Evolutionary conservation across 2,888 invertebrate species (phyloP).

Genomic region (Argyresthia goedartella): DNA sequence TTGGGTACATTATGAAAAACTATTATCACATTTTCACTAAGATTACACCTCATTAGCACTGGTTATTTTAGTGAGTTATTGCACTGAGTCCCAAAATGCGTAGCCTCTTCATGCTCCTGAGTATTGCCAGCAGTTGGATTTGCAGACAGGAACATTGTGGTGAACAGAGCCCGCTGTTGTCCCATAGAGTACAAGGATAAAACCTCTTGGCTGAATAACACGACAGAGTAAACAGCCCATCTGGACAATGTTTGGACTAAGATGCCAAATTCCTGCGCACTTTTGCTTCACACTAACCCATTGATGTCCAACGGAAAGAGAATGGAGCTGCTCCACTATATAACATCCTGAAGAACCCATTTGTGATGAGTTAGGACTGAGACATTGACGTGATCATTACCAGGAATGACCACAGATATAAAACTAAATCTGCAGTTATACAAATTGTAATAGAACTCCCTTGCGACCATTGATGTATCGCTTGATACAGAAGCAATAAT

Average conservation of each 20-base stretch:
- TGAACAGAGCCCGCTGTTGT: not conserved
- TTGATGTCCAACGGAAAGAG: too few relatives aligned
- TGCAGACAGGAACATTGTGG: not conserved
- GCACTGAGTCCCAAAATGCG: not conserved
- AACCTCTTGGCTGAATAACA: not conserved
- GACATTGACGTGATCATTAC: too few relatives aligned
- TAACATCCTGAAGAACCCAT: not conserved
- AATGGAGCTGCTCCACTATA: too few relatives aligned
- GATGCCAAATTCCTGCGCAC: too few relatives aligned
- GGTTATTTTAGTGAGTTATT: not conserved
- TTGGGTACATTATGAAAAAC: not conserved
- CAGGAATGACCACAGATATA: not conserved
- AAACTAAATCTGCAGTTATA: not conserved
- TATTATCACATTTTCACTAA: slow-evolving; percentile 1
- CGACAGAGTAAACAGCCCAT: not conserved
- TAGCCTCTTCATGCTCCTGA: not conserved
- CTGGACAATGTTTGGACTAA: too few relatives aligned
- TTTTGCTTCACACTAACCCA: too few relatives aligned
- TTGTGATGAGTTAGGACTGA: not conserved
- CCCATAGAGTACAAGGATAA: not conserved
- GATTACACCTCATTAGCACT: not conserved
- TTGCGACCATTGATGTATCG: not conserved
- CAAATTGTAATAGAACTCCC: not conserved
- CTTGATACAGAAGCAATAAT: too few relatives aligned
- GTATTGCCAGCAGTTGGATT: not conserved